Evolutionary conservation across 2,113 vertebrate species (phyloP).

Genomic region (Ageneiosus marmoratus): DNA sequence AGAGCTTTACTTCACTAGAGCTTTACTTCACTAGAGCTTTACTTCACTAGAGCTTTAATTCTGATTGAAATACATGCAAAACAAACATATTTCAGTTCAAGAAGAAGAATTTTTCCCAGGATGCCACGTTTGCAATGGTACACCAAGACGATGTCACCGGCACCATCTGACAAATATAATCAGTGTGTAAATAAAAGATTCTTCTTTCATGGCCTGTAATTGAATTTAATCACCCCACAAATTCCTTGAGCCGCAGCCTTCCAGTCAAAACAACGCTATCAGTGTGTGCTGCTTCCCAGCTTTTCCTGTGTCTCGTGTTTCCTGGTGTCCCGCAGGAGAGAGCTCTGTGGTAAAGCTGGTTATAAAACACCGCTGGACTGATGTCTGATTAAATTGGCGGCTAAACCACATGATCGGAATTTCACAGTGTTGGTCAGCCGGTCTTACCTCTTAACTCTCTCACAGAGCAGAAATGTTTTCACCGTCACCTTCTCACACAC

Average conservation of each 20-base stretch:
- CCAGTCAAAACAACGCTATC: conserved; percentile 38
- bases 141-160: no score
- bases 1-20: no score
- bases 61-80: no score
- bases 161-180: background rate
- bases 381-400: conserved; percentile 48
- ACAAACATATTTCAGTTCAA: no score
- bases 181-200: background rate
- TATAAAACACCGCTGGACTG: conserved; percentile 47
- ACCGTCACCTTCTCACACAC: background rate
- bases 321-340: conserved; percentile 33
- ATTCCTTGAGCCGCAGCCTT: background rate
- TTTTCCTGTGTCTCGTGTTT: conserved; percentile 46
- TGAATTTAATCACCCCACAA: background rate
- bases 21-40: no score
- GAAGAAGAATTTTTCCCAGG: no score
- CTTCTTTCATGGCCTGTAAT: background rate
- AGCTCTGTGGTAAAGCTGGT: conserved; percentile 37
- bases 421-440: conserved; percentile 23
- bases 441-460: conserved; percentile 5
- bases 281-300: conserved; percentile 22
- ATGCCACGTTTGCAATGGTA: no score
- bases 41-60: no score
- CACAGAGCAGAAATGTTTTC: background rate
- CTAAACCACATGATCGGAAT: conserved; percentile 32